These are phyloP conservation scores for Eulemur mongoz DNA, from an alignment of 2,797 vertebrate species.

Conservation along the genomic window DNA sequence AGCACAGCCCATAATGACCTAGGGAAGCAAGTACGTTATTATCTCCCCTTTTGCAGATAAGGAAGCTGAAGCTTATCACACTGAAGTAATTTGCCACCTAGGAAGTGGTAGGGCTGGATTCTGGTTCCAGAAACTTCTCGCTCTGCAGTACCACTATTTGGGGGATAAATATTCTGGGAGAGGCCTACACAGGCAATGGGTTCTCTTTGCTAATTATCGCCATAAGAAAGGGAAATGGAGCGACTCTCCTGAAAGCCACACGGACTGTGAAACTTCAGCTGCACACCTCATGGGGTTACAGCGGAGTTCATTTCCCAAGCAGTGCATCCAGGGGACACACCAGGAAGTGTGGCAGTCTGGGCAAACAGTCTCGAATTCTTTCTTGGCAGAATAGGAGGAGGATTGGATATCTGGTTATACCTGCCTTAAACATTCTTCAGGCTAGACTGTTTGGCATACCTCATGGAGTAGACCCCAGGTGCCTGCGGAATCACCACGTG, in stretches of 20 bases:
- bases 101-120: not conserved
- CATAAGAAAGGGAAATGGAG: not conserved
- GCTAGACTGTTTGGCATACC: not conserved
- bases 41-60: not conserved
- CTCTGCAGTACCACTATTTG: not conserved
- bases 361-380: slow-evolving; percentile 38
- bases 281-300: not conserved
- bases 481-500: not conserved
- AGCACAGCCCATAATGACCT: not conserved
- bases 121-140: not conserved
- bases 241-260: not conserved
- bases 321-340: slow-evolving; percentile 53
- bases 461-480: not conserved
- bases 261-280: not conserved
- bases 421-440: not conserved
- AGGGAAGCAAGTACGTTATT: not conserved
- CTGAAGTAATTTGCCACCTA: not conserved
- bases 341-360: slow-evolving; percentile 40
- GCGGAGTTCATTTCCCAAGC: not conserved
- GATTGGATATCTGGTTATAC: slow-evolving; percentile 19
- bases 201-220: not conserved
- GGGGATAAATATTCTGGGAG: not conserved
- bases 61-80: not conserved
- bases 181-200: not conserved
- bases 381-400: not conserved